Conservation (phyloP, 2,113 vertebrate species). For the Leptocoma aspasia region DNA sequence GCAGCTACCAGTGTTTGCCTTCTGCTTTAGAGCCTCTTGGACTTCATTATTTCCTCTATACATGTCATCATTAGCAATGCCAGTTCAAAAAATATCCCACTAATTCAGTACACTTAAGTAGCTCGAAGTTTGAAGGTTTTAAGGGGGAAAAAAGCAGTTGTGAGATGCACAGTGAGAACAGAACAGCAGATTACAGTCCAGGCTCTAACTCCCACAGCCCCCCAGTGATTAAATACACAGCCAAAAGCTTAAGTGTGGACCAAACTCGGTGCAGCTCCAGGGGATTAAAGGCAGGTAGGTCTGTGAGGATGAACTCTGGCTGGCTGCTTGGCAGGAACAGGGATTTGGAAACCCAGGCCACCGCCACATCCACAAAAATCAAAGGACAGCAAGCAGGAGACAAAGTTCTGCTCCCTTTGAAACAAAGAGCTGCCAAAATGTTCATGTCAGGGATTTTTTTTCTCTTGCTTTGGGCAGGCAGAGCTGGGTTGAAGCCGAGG, state of each 20-base stretch:
- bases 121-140: not conserved
- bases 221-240: not conserved
- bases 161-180: not conserved
- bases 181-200: not conserved
- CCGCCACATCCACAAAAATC: not conserved
- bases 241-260: not conserved
- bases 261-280: not conserved
- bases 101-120: not conserved
- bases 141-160: not conserved
- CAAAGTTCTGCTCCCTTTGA: not conserved
- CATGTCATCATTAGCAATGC: not conserved
- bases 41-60: not conserved
- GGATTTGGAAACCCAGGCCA: not conserved
- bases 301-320: not conserved
- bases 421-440: slow-evolving; percentile 11
- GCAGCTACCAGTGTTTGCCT: not conserved
- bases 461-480: not conserved
- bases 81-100: not conserved
- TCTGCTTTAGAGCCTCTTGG: not conserved
- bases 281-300: not conserved
- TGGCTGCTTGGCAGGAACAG: not conserved
- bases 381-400: not conserved
- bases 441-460: not conserved
- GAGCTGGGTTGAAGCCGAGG: not conserved
- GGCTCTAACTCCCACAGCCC: not conserved